A percentile compares a stretch with the other conserved stretches of the same genome.
Evolutionary conservation across 2,888 invertebrate genomes (phyloP).

Genomic region (Pocota personata): DNA sequence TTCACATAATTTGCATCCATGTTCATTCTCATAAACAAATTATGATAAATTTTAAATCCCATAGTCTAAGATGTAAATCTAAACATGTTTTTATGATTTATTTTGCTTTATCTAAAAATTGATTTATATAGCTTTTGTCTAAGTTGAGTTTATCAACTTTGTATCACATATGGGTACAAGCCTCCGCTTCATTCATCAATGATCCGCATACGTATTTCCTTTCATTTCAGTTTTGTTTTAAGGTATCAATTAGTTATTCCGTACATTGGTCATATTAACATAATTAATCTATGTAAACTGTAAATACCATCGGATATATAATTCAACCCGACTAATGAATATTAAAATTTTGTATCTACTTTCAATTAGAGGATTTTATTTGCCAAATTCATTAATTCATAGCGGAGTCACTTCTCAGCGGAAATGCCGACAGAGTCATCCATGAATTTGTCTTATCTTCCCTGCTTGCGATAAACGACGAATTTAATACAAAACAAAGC

Average conservation of each 20-base stretch:
- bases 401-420: background rate
- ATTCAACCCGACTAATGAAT: background rate
- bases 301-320: background rate
- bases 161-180: background rate
- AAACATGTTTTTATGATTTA: too few species aligned
- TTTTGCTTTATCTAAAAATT: too few species aligned
- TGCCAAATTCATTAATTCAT: background rate
- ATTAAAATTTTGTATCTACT: background rate
- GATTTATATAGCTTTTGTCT: background rate
- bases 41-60: too few species aligned
- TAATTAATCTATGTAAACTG: constrained; percentile 1
- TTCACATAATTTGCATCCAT: too few species aligned
- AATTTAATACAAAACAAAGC: background rate
- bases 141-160: background rate
- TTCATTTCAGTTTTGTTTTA: background rate
- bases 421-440: background rate
- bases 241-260: background rate
- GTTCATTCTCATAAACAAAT: too few species aligned
- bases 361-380: background rate
- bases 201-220: background rate
- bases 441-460: background rate
- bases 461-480: background rate
- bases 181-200: background rate
- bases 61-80: too few species aligned
- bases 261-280: background rate